Base-by-base conservation (phyloP, 1,140 invertebrate genomes). In the Homarus americanus region DNA sequence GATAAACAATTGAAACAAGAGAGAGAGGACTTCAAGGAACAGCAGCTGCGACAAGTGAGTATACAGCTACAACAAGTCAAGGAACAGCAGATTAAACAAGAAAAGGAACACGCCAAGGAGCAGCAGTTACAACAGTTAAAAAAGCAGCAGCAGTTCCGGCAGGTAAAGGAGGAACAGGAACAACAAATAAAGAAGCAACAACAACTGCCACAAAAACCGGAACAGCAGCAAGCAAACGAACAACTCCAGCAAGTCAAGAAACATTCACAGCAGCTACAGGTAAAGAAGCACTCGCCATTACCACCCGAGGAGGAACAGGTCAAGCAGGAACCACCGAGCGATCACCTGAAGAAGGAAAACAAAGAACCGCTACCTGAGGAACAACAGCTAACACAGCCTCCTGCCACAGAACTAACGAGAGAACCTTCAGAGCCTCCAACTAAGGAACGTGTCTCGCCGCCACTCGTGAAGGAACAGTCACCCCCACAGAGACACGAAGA, bases 51-150 rank as follows among this genome's bases (percentile, higher is more conserved):
- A 17, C 80, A 58, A 12, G 80, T 82, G 10, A n/a, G 80, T 0
- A 63, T 82, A 15, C 80, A 82, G 32, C 49, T 82, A 9, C 82
- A 83, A n/a, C 53, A 66, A 38, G 28, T 82, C n/a, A 58, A 58
- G 53, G 80, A 82, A n/a, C 44, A 49, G 12, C 44, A 49, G 5
- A 5, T 49, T 5, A 49, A 49, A 63, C 44, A 49, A 49, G 44
- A 49, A 49, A 49, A 34, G 40, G 38, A 78, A 44, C 75, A 78
- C 73, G 28, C n/a, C 40, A 82, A 40, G 44, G 41, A 49, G 53
- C 79, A 75, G 15, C 15, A 75, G 15, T 36, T 34, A 4, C 28
- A 75, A 32, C n/a, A n/a, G n/a, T n/a, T n/a, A 49, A 80, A 44
- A n/a, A 36, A 49, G n/a, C 17, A 28, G n/a, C 78, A 80, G 4